Evolutionary conservation across 2,797 vertebrate species (phyloP).

Genomic region (Eremophila alpestris): DNA sequence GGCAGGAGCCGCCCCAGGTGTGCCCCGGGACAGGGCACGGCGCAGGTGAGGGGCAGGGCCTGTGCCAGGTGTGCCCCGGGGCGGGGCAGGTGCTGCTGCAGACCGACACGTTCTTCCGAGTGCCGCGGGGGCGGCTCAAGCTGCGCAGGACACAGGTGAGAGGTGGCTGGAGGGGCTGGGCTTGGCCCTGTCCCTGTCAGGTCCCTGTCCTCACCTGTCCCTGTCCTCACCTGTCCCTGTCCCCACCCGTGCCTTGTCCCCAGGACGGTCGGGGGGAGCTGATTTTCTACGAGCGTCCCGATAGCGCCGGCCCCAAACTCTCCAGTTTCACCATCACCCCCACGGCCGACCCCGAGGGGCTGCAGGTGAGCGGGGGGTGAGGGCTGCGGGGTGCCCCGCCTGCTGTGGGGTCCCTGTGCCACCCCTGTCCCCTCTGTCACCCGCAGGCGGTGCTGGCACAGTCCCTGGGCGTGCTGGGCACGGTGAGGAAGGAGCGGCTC

Average conservation of each 20-base stretch:
- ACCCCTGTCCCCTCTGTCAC: too few relatives aligned
- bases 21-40: neutral
- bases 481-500: neutral
- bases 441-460: neutral
- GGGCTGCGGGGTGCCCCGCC: neutral
- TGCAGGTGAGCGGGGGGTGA: slow-evolving; percentile 65
- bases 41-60: neutral
- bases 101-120: neutral
- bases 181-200: neutral
- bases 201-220: neutral
- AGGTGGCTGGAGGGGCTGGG: neutral
- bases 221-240: neutral
- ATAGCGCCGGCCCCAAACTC: slow-evolving; percentile 81
- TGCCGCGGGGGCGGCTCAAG: neutral
- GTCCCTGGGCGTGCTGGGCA: neutral
- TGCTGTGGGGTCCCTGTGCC: neutral
- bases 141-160: neutral
- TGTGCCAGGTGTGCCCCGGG: neutral
- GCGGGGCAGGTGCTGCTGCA: neutral
- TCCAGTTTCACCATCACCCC: slow-evolving; percentile 79
- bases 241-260: too few relatives aligned
- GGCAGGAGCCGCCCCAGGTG: neutral
- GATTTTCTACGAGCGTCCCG: slow-evolving; percentile 85
- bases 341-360: slow-evolving; percentile 74
- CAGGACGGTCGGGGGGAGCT: slow-evolving; percentile 81